Conservation (phyloP, 2,797 vertebrate genomes). For the Chelon auratus region DNA sequence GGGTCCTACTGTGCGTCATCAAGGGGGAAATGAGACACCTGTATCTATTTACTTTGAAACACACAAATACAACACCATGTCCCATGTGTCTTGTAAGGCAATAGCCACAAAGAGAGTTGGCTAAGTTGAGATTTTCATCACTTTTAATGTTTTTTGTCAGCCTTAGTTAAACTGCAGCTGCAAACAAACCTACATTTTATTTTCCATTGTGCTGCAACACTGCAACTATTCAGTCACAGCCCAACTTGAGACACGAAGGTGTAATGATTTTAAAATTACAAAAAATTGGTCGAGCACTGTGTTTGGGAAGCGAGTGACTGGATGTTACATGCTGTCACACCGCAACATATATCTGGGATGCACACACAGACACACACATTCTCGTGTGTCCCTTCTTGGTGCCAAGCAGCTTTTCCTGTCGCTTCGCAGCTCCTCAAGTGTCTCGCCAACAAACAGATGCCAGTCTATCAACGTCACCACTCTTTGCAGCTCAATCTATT, state of each 20-base stretch:
- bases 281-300: neutral
- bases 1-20: constrained; percentile 71
- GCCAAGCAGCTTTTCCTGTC: constrained; percentile 64
- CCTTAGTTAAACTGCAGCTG: too few relatives aligned
- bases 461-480: constrained; percentile 52
- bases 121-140: too few relatives aligned
- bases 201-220: neutral
- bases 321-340: too few relatives aligned
- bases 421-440: constrained; percentile 74
- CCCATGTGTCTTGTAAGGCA: too few relatives aligned
- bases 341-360: neutral
- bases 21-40: constrained; percentile 51
- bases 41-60: constrained; percentile 41
- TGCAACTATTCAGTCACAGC: neutral
- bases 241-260: neutral
- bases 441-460: constrained; percentile 71
- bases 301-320: neutral
- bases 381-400: constrained; percentile 27
- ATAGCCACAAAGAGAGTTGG: too few relatives aligned
- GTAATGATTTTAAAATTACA: neutral
- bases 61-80: neutral
- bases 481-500: constrained; percentile 39
- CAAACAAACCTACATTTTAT: too few relatives aligned
- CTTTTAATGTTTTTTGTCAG: too few relatives aligned
- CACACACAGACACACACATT: constrained; percentile 26